Percentiles rank a stretch among this genome's conserved stretches.
Evolutionary conservation across 2,113 vertebrate genomes (phyloP).

Genomic region (Bothrops jararaca): DNA sequence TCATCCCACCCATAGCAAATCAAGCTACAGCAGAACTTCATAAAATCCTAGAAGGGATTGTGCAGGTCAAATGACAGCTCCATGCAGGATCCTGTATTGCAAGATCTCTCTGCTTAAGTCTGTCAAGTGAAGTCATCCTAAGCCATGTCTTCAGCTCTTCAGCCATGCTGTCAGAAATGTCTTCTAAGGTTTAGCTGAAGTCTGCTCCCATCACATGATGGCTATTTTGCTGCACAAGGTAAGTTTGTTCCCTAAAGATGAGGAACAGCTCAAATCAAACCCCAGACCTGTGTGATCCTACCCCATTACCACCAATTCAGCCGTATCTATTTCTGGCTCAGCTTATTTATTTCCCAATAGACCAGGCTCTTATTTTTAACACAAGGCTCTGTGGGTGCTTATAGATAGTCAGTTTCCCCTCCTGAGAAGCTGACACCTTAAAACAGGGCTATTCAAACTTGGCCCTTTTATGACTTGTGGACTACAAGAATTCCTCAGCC

Average conservation of each 20-base stretch:
- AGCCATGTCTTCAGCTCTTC: not conserved
- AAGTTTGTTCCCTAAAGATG: not conserved
- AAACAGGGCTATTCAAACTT: not conserved
- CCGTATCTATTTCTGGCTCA: not conserved
- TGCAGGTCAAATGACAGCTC: not conserved
- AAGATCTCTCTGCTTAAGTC: not conserved
- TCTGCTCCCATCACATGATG: not conserved
- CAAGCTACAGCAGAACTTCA: not conserved
- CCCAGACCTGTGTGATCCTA: not conserved
- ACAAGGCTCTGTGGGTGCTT: not conserved
- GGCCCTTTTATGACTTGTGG: too few relatives aligned
- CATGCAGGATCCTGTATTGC: not conserved
- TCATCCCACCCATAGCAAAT: not conserved
- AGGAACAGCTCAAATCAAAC: not conserved
- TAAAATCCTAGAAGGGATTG: not conserved
- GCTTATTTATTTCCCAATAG: not conserved
- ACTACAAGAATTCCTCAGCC: too few relatives aligned
- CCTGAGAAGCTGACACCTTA: not conserved
- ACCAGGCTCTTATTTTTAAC: not conserved
- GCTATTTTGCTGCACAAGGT: not conserved
- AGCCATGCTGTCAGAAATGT: too few relatives aligned
- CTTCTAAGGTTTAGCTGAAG: not conserved
- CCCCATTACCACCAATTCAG: not conserved
- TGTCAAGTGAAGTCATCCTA: not conserved
- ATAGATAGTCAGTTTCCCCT: not conserved